Evolutionary conservation across 2,797 vertebrate species (phyloP).

Genomic region (Hapalemur alaotrensis): DNA sequence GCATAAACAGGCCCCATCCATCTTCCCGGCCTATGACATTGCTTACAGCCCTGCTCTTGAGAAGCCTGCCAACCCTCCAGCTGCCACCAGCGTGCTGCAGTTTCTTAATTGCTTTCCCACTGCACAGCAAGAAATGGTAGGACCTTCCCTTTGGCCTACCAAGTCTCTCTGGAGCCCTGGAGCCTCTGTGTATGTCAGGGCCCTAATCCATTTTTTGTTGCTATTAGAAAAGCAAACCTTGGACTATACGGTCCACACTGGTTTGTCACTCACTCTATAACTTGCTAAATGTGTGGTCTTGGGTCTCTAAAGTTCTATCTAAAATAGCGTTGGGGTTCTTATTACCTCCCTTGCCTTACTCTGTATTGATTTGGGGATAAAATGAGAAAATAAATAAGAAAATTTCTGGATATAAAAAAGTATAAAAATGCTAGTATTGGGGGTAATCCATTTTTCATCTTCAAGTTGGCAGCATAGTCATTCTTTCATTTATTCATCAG

Average conservation of each 20-base stretch:
- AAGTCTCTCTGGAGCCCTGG: background rate
- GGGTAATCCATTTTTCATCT: background rate
- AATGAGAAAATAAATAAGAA: background rate
- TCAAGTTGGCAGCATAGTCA: background rate
- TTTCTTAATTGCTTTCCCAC: slow-evolving; percentile 42
- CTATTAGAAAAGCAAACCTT: background rate
- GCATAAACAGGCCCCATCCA: slow-evolving; percentile 60
- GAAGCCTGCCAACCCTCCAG: slow-evolving; percentile 52
- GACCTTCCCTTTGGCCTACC: background rate
- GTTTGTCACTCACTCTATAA: background rate
- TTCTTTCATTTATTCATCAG: background rate
- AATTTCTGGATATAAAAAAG: background rate
- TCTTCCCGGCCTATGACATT: slow-evolving; percentile 54
- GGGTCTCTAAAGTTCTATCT: background rate
- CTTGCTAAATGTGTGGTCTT: background rate
- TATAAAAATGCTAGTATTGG: background rate
- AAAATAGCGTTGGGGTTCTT: background rate
- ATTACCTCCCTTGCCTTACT: background rate
- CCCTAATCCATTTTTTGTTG: background rate
- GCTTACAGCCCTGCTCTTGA: slow-evolving; percentile 43
- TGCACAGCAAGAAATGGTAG: background rate
- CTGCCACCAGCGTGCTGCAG: background rate
- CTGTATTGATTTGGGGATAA: background rate
- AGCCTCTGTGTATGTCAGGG: background rate
- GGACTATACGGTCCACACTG: background rate